These are phyloP conservation scores for Dufourea novaeangliae DNA, from an alignment of 1,140 invertebrate genomes.

Conservation along the genomic window DNA sequence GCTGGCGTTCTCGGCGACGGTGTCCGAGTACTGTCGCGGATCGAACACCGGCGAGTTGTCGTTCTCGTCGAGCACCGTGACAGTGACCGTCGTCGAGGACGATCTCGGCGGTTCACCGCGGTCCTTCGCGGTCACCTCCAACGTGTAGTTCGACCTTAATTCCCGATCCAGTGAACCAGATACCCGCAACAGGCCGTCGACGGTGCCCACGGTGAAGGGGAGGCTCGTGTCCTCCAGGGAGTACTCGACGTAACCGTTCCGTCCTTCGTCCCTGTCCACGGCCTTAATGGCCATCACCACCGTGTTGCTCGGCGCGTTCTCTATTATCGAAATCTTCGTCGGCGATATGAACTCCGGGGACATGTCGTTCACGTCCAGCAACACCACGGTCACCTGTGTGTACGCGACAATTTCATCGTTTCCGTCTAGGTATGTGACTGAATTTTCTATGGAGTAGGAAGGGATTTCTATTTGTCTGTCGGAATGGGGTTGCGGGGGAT, in stretches of 20 bases:
- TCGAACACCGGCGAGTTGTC: conserved; percentile 96
- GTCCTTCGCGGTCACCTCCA: conserved; percentile 92
- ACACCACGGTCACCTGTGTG: conserved; percentile 90
- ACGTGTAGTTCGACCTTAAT: conserved; percentile 88
- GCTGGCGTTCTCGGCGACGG: conserved; percentile 95
- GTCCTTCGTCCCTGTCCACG: conserved; percentile 94
- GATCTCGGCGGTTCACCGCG: conserved; percentile 91
- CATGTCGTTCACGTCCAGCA: conserved; percentile 97
- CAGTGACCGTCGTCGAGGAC: conserved; percentile 86
- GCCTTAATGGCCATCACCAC: conserved; percentile 95
- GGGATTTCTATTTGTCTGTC: no score
- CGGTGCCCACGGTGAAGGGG: conserved; percentile 92
- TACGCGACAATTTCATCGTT: neutral
- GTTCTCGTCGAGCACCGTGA: conserved; percentile 94
- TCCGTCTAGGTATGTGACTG: no score
- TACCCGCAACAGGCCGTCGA: conserved; percentile 93
- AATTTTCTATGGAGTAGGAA: no score
- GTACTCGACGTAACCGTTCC: conserved; percentile 96
- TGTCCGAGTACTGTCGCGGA: conserved; percentile 92
- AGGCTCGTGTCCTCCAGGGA: conserved; percentile 83
- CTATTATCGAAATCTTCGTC: conserved; percentile 89
- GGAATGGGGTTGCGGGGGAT: no score
- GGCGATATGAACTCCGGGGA: conserved; percentile 94
- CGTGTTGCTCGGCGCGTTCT: conserved; percentile 94
- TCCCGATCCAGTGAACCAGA: conserved; percentile 93